Conservation (phyloP, 2,797 vertebrate genomes). For the Peromyscus aztecus region DNA sequence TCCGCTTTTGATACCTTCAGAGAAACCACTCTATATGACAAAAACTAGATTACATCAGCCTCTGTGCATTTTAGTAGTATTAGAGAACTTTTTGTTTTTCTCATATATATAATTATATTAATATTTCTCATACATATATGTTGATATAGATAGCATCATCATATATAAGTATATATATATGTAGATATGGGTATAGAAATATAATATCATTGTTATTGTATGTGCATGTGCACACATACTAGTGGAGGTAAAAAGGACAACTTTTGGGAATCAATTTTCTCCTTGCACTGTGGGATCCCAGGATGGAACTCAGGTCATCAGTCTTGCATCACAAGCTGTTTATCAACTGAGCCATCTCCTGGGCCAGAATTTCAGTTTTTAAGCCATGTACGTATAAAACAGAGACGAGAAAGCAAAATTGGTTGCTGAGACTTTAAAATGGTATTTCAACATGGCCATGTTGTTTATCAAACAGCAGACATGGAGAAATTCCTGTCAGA, state of each 20-base stretch:
- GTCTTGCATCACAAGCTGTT: background rate
- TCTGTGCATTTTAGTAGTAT: background rate
- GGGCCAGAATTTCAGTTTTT: background rate
- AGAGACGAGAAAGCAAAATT: slow-evolving; percentile 26
- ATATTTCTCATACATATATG: background rate
- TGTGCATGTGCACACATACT: background rate
- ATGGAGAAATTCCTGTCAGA: slow-evolving; percentile 23
- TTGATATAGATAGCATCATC: background rate
- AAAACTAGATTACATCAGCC: slow-evolving; percentile 1
- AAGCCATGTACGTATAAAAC: background rate
- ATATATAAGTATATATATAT: background rate
- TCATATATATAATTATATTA: background rate
- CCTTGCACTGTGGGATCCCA: background rate
- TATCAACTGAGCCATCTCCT: background rate
- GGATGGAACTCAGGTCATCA: background rate
- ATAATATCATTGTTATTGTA: background rate
- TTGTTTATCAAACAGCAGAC: slow-evolving; percentile 21
- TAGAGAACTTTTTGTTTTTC: background rate
- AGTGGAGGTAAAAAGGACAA: background rate
- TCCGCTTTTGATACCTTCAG: slow-evolving; percentile 38
- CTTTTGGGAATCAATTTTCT: background rate
- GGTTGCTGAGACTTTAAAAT: slow-evolving; percentile 46
- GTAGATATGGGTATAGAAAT: background rate
- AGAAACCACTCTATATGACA: slow-evolving; percentile 14
- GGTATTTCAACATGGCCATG: background rate